Base-by-base conservation (phyloP, 2,888 invertebrate genomes). In the Xestia c-nigrum region DNA sequence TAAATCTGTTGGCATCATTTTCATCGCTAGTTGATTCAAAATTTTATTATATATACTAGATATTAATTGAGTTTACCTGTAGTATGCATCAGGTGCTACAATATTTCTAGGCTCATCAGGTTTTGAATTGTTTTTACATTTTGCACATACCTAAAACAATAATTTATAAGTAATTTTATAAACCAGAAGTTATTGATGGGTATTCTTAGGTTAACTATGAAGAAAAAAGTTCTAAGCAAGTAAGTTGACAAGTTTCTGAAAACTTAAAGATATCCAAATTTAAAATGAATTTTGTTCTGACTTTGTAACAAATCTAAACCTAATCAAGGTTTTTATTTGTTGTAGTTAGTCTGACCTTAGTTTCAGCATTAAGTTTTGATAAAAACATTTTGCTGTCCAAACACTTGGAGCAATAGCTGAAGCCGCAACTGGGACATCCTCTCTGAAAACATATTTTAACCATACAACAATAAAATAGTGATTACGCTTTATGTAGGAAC, bases 381-480 rank as follows among this genome's bases (percentile, higher is more conserved):
- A 98, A 94, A 88, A 97, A 97, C 80, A 97, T 95, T 94, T 98
- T 98, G 88, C 98, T 97, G 86, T 97, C 97, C 68, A 99, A 95
- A 93, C 99, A 99, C 93, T 98, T 98, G 79, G 97, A 97, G 93
- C 99, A 99, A 94, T 98, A 98, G 67, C 98, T 98, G 94, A 98
- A 98, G 50, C 98, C 98, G 95, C 99, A 99, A 89, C 97, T 97
- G 63, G 98, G 98, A 92, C 99, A 99, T 38, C 98, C 98, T 95
- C 97, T 97, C 98, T 99, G 94, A 85, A 97, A 97, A 88, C 76
- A 80, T 76, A 76, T 38, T 40, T 19, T 6, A 47, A 64, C 10
- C 24, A 21, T 38, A n/a, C 9, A 14, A 38, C 19, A 7, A 9
- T 31, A 19, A 12, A 12, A 9, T 14, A 31, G 4, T 43, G n/a